phyloP scores from a whole-genome alignment of 2,797 vertebrate species.

The Channallabes apus region DNA sequence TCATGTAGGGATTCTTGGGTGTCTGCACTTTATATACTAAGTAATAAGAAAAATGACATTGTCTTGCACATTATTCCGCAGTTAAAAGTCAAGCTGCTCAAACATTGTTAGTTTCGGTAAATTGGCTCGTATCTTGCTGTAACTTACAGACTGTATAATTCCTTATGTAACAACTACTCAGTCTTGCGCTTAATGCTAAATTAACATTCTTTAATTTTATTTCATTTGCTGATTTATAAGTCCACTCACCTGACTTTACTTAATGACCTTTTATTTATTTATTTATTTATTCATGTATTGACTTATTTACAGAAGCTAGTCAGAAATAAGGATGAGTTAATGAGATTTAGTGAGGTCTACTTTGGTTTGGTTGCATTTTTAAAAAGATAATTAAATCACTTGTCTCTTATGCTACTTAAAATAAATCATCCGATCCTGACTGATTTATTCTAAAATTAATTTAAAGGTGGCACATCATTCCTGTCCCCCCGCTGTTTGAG shows the following conservation, averaged over 20 bases:
- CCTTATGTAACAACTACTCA: not conserved
- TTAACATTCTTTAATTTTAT: not conserved
- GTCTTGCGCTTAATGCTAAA: not conserved
- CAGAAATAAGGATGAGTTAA: not conserved
- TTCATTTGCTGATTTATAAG: not conserved
- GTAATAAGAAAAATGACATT: not conserved
- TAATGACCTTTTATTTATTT: not conserved
- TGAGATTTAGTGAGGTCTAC: not conserved
- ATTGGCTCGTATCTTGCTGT: not conserved
- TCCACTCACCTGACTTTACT: not conserved
- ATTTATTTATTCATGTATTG: not conserved
- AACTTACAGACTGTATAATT: not conserved
- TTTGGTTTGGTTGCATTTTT: not conserved
- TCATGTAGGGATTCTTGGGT: not conserved
- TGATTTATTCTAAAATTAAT: slow-evolving; percentile 17
- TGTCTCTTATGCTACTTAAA: not conserved
- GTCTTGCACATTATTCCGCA: not conserved
- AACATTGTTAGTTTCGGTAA: not conserved
- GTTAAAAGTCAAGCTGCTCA: not conserved
- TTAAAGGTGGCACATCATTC: not conserved
- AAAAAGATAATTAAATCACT: not conserved
- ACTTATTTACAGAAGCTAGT: not conserved
- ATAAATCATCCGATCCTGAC: not conserved
- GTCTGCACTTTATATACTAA: not conserved
- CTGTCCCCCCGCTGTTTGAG: not conserved